A percentile compares a stretch with the other conserved stretches of the same genome.
phyloP scores from a whole-genome alignment of 2,888 invertebrate genomes.

The Rhagium mordax region DNA sequence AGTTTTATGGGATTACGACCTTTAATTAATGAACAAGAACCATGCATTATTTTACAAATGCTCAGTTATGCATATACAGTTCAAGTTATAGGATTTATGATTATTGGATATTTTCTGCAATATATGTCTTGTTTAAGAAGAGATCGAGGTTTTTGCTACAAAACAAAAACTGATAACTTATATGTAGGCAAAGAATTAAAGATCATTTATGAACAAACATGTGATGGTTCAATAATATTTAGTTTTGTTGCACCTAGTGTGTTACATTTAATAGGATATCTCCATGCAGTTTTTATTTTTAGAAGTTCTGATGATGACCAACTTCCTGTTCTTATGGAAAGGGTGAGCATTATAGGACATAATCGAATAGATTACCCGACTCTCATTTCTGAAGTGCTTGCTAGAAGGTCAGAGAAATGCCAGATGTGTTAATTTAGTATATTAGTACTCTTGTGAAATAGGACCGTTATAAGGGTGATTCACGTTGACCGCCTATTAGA shows the following conservation, averaged over 20 bases:
- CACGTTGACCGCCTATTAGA: too few relatives aligned
- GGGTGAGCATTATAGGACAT: constrained; percentile 74
- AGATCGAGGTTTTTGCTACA: constrained; percentile 82
- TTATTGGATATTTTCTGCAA: constrained; percentile 80
- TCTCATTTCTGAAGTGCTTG: too few relatives aligned
- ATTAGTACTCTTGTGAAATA: too few relatives aligned
- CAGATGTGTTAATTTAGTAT: too few relatives aligned
- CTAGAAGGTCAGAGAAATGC: too few relatives aligned
- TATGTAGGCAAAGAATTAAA: constrained; percentile 41
- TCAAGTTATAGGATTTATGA: constrained; percentile 52
- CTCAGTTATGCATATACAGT: constrained; percentile 80
- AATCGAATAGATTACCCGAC: too few relatives aligned
- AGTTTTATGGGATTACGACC: constrained; percentile 85
- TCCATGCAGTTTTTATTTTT: constrained; percentile 82
- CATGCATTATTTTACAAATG: constrained; percentile 74
- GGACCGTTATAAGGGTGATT: too few relatives aligned
- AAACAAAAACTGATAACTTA: constrained; percentile 43
- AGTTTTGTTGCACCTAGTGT: constrained; percentile 83
- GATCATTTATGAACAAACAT: constrained; percentile 74
- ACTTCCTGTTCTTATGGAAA: constrained; percentile 86
- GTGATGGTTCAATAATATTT: constrained; percentile 81
- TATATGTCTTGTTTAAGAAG: constrained; percentile 85
- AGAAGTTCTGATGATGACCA: constrained; percentile 87
- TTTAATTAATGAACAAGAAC: constrained; percentile 75
- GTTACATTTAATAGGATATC: constrained; percentile 81